Base-by-base conservation (phyloP, 2,113 vertebrate species). In the Cryptotis parvus region DNA sequence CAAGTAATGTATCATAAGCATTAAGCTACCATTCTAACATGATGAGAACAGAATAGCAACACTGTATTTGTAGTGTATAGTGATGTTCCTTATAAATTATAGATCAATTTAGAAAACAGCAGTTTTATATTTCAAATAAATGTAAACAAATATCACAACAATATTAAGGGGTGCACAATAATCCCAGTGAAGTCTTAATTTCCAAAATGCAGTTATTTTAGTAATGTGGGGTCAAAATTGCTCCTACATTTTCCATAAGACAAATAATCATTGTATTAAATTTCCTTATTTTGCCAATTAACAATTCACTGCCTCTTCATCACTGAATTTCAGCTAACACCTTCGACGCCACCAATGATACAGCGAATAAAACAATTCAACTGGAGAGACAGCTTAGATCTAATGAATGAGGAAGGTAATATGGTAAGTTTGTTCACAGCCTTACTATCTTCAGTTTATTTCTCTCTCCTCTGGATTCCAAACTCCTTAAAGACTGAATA, bases 81-180 rank as follows among this genome's bases (percentile, higher is more conserved):
- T 87, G 69, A 85, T 70, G 83, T 75, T 84, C 65, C 65, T 81
- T 92, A 87, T 84, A 85, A 69, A 89, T 74, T 93, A 90, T 15
- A 91, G 93, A 93, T 70, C 87, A 91, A 58, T 3, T 93, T 89
- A 63, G 94, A 96, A 93, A 86, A 91, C 31, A 90, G 81, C n/a
- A 43, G 66, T 92, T 93, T 93, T 86, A 49, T 77, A 81, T 93
- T 96, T 86, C 58, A 92, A 58, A 27, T 96, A 90, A 97, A 87
- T 2, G 29, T 55, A 58, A 65, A 83, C 41, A 65, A 72, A 74
- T 75, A 68, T 35, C 90, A 93, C 94, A 90, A 86, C 37, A 83
- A 33, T 9, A 79, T 6, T 55, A 49, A 89, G 70, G 49, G 24
- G 18, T 37, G 15, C 0, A 0, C 27, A 31, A 58, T 65, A 65